phyloP scores from a whole-genome alignment of 2,113 vertebrate species.

The Mus pahari region DNA sequence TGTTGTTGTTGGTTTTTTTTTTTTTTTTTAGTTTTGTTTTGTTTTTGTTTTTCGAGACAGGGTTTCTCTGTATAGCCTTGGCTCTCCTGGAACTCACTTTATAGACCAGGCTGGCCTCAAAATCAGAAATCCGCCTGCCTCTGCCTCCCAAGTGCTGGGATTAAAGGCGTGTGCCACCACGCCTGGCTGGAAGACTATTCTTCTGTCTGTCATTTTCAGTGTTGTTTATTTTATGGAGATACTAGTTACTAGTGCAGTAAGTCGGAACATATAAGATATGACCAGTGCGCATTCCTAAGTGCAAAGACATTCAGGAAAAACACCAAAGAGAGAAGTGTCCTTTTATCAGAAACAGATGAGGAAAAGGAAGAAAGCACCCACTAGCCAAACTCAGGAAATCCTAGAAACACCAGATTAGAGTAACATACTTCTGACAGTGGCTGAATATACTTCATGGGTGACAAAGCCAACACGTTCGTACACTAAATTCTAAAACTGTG shows the following conservation, averaged over 20 bases:
- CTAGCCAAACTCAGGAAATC: background rate
- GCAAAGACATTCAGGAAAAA: background rate
- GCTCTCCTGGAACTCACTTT: no score
- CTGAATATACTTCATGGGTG: background rate
- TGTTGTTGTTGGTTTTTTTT: no score
- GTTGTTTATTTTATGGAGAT: background rate
- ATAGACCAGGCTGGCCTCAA: no score
- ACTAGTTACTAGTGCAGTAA: background rate
- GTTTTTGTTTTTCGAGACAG: no score
- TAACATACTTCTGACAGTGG: constrained; percentile 26
- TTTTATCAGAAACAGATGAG: background rate
- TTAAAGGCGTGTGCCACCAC: no score
- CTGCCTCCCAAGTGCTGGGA: no score
- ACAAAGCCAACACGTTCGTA: background rate
- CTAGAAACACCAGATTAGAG: background rate
- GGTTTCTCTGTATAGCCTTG: no score
- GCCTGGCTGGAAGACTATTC: background rate
- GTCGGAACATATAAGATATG: background rate
- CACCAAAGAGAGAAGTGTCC: background rate
- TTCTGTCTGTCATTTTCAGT: background rate
- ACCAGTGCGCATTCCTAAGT: background rate
- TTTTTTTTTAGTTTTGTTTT: no score
- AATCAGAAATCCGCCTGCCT: no score
- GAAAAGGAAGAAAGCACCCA: background rate
- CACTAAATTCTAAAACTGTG: constrained; percentile 3